Percentiles rank a stretch among this genome's conserved stretches.
phyloP scores from a whole-genome alignment of 2,888 invertebrate genomes.

The Syrphus vitripennis region DNA sequence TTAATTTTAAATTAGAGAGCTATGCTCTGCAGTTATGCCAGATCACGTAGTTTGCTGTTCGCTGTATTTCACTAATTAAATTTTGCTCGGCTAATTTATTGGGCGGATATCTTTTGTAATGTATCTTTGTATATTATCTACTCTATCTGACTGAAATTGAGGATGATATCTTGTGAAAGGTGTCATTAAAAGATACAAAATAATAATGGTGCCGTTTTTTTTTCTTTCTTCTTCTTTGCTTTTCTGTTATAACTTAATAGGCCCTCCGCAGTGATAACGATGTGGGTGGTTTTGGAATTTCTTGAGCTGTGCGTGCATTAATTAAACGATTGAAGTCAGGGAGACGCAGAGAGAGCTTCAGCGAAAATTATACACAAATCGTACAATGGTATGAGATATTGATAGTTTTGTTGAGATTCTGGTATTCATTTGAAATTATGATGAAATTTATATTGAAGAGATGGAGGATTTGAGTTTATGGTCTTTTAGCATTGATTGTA shows the following conservation, averaged over 20 bases:
- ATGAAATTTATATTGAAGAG: slow-evolving; percentile 18
- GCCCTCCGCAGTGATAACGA: not conserved
- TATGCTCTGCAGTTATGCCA: slow-evolving; percentile 38
- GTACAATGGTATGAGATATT: slow-evolving; percentile 10
- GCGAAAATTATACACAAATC: not conserved
- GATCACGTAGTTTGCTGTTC: slow-evolving; percentile 57
- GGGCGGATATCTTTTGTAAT: slow-evolving; percentile 31
- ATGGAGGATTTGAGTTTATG: slow-evolving; percentile 13
- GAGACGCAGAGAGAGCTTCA: slow-evolving; percentile 30
- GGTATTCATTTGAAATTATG: slow-evolving; percentile 40
- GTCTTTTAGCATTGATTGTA: slow-evolving; percentile 27
- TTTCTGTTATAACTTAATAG: slow-evolving; percentile 40
- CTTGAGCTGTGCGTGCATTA: slow-evolving; percentile 34
- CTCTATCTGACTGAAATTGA: slow-evolving; percentile 24
- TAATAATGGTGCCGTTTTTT: slow-evolving; percentile 28
- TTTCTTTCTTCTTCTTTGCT: not conserved
- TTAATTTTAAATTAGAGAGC: slow-evolving; percentile 66
- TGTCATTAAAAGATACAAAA: slow-evolving; percentile 53
- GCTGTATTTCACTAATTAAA: slow-evolving; percentile 61
- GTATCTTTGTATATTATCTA: not conserved
- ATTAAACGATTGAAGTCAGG: slow-evolving; percentile 34
- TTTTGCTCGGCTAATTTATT: slow-evolving; percentile 65
- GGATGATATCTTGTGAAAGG: slow-evolving; percentile 49
- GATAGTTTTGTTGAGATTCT: slow-evolving; percentile 26
- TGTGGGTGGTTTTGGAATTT: not conserved